Base-by-base conservation (phyloP, 2,113 vertebrate genomes). In the Cinclus cinclus region DNA sequence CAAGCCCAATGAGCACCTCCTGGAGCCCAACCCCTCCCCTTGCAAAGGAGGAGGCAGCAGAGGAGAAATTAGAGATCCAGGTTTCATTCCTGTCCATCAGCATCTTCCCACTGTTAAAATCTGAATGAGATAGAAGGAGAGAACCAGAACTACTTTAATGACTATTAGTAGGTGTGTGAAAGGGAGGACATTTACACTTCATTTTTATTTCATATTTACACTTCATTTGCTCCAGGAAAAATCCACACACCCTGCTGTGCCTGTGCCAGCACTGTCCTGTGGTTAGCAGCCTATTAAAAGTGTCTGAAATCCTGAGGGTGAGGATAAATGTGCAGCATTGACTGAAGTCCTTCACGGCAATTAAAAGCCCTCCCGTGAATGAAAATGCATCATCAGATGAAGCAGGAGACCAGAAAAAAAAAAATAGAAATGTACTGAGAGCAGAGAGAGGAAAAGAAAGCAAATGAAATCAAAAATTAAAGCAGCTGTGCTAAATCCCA, bases 1-100 rank as follows among this genome's bases (percentile, higher is more conserved):
- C 25, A 4, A 97, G 55, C 11, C 98, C 97, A 1, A 93, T 19
- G 7, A 90, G 76, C 87, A 97, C 95, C 68, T 97, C 96, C 79
- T 97, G 96, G 23, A 95, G 73, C 30, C 97, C 92, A 0, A 94
- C 42, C 24, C 69, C 89, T 86, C 71, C 90, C 70, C 52, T 92
- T 16, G 85, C 81, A 33, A 94, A 89, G 50, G 94, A 91, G 9
- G 96, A 81, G 39, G 92, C 83, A 44, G 92, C 65, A 39, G 95
- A 91, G 37, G 97, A 97, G 87, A 69, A 81, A 70, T 98, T 97
- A 9, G 84, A 91, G 7, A 96, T 49, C 58, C 73, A 73, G 9
- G 96, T 96, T 33, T 73, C 87, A 2, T 97, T 98, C 87, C 74
- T 85, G 41, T 93, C 95, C 80, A 28, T 76, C 84, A 91, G 73